Percentiles rank a stretch among this genome's conserved stretches.
Conservation (phyloP, 2,888 invertebrate species). For the Oligia fasciuncula region DNA sequence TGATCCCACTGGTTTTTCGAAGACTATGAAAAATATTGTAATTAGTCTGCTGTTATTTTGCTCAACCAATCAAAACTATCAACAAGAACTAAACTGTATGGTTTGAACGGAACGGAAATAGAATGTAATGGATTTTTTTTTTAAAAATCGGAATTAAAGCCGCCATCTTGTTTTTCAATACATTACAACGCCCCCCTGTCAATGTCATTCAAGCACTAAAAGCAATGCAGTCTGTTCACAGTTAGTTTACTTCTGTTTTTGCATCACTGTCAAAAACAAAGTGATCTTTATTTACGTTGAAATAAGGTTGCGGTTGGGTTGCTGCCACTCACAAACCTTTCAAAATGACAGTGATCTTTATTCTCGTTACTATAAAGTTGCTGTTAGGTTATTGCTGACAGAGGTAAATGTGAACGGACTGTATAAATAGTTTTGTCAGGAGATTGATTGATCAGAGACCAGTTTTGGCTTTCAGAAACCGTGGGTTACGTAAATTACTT, state of each 20-base stretch:
- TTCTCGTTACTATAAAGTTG: not conserved
- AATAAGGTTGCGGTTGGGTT: too few species aligned
- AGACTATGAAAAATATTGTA: conserved; percentile 1
- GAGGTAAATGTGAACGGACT: not conserved
- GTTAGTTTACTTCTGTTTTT: not conserved
- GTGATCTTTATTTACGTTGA: too few species aligned
- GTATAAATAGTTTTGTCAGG: not conserved
- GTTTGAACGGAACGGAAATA: too few species aligned
- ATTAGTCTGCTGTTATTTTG: not conserved
- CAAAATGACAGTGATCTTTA: not conserved
- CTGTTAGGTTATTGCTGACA: not conserved
- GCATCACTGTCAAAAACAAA: not conserved
- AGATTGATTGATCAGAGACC: not conserved
- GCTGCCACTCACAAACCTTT: not conserved
- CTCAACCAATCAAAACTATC: not conserved
- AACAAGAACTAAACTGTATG: not conserved
- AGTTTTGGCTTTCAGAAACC: conserved; percentile 16
- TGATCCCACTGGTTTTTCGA: conserved; percentile 5
- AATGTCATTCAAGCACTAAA: not conserved
- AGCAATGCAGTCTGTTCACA: not conserved
- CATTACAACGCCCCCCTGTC: too few species aligned
- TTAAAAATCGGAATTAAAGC: not conserved
- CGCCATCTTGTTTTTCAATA: not conserved
- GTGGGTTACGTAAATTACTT: not conserved
- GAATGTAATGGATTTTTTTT: too few species aligned